Evolutionary conservation across 92 coral and sea anemone genomes (phyloP).

Genomic region (Isaurus tuberculatus): DNA sequence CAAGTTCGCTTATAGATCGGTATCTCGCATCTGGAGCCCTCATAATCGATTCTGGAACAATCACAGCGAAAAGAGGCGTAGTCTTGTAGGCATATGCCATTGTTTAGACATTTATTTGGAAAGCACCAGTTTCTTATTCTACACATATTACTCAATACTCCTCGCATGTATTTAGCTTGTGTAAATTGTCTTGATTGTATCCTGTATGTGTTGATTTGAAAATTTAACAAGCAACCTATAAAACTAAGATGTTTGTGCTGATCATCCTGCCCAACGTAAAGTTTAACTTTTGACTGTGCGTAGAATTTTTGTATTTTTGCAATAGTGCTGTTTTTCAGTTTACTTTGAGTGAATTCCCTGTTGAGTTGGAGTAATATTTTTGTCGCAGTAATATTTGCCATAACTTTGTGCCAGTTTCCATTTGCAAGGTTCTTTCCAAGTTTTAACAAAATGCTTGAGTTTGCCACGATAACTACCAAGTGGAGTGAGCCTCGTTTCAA

Average conservation of each 20-base stretch:
- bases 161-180: slow-evolving; percentile 8
- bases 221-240: slow-evolving; percentile 43
- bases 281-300: slow-evolving; percentile 8
- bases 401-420: slow-evolving; percentile 51
- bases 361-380: slow-evolving; percentile 15
- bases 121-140: slow-evolving; percentile 14
- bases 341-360: not conserved
- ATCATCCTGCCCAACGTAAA: not conserved
- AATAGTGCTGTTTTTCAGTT: not conserved
- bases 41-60: slow-evolving; percentile 22
- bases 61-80: slow-evolving; percentile 1
- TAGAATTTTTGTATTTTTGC: slow-evolving; percentile 5
- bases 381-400: not conserved
- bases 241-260: not conserved
- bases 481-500: slow-evolving; percentile 13
- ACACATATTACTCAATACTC: slow-evolving; percentile 4
- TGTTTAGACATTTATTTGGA: slow-evolving; percentile 24
- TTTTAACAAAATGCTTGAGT: slow-evolving; percentile 16
- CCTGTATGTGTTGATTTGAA: slow-evolving; percentile 8
- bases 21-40: slow-evolving; percentile 24
- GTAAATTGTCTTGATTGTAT: slow-evolving; percentile 6
- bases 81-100: slow-evolving; percentile 7
- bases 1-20: slow-evolving; percentile 21
- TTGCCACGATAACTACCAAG: slow-evolving; percentile 10
- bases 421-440: slow-evolving; percentile 47